These are phyloP conservation scores for Ectropis grisescens DNA, from an alignment of 1,140 invertebrate genomes.

Conservation along the genomic window DNA sequence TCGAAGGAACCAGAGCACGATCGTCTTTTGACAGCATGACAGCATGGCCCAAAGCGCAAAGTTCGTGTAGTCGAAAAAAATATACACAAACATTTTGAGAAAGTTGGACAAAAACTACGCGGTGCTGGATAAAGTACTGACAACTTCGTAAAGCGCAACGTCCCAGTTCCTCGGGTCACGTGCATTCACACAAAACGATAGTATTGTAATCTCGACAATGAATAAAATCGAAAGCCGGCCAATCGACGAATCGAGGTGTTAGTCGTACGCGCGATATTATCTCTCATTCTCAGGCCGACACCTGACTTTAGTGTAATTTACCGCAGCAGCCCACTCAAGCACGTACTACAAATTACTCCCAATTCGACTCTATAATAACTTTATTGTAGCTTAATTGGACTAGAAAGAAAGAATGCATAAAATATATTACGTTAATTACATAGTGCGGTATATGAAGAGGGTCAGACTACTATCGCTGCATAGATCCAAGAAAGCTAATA, in stretches of 20 bases:
- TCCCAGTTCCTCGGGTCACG: too few species aligned
- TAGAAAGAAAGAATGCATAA: too few species aligned
- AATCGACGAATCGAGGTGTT: not conserved
- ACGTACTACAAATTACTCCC: conserved; percentile 1
- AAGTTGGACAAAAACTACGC: conserved; percentile 15
- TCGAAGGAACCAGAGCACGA: conserved; percentile 5
- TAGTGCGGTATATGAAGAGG: too few species aligned
- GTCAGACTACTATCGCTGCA: not conserved
- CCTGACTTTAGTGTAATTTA: conserved; percentile 2
- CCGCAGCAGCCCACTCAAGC: not conserved
- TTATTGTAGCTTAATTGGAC: not conserved
- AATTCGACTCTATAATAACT: conserved; percentile 3
- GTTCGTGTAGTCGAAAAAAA: conserved; percentile 9
- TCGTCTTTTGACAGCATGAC: conserved; percentile 7
- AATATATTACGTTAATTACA: too few species aligned
- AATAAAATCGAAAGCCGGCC: conserved; percentile 18
- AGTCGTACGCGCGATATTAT: conserved; percentile 2
- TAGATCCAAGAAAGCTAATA: conserved; percentile 33
- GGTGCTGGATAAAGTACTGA: conserved; percentile 2
- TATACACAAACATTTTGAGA: conserved; percentile 9
- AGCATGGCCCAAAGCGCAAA: conserved; percentile 1
- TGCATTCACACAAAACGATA: conserved; percentile 5
- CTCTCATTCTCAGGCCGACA: too few species aligned
- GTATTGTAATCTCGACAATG: conserved; percentile 8
- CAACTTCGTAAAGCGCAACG: conserved; percentile 2